Evolutionary conservation across 2,888 invertebrate genomes (phyloP).

Genomic region (Graphium colonna): DNA sequence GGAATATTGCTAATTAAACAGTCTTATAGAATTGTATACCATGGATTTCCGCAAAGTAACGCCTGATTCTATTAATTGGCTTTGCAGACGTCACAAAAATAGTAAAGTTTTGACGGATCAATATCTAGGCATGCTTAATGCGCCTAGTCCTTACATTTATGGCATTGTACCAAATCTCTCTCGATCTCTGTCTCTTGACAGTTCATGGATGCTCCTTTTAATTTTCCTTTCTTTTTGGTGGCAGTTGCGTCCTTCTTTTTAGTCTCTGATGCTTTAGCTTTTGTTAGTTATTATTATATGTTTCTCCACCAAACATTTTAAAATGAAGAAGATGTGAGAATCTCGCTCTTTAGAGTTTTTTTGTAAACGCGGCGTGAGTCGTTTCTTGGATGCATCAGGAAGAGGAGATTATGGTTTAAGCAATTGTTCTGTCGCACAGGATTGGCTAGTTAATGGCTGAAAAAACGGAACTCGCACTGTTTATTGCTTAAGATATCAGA

Average conservation of each 20-base stretch:
- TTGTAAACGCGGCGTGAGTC: background rate
- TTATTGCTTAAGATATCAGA: background rate
- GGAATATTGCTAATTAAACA: too few relatives aligned
- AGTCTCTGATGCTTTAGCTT: background rate
- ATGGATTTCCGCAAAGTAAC: too few relatives aligned
- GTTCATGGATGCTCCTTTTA: background rate
- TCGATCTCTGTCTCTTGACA: background rate
- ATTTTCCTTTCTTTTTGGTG: background rate
- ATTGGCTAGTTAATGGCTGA: background rate
- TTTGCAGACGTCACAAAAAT: background rate
- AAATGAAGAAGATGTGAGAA: background rate
- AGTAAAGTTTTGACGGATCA: background rate
- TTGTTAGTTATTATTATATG: background rate
- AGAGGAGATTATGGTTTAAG: background rate
- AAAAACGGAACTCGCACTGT: background rate
- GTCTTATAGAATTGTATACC: too few relatives aligned
- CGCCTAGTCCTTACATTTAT: background rate
- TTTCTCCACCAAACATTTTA: background rate
- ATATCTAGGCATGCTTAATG: background rate
- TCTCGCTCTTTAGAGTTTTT: background rate
- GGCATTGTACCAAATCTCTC: background rate
- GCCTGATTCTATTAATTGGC: too few relatives aligned
- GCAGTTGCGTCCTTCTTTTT: too few relatives aligned
- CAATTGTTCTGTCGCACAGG: background rate
- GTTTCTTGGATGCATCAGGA: background rate